Base-by-base conservation (phyloP, 2,888 invertebrate species). In the Incurvaria masculella region DNA sequence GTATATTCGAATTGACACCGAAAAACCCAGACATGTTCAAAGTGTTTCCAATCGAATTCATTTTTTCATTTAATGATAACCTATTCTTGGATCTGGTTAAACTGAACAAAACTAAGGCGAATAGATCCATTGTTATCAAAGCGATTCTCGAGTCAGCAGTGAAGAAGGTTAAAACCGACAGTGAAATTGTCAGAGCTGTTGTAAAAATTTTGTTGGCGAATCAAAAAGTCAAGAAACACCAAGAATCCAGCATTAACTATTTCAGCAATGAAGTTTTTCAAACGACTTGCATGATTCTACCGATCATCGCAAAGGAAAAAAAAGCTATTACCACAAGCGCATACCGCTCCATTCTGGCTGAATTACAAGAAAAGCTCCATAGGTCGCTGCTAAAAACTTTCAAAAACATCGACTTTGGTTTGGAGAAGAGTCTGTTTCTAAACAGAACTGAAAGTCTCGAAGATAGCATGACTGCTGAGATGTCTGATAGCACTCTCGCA, bases 21-120 rank as follows among this genome's bases (percentile, higher is more conserved):
- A 71, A 73, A 54, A 59, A 65, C 11, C 79, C 78, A 1, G 75
- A 79, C 59, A 52, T 79, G 17, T 76, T 68, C 51, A 68, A 72
- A 59, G 53, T 79, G 50, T 74, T 78, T 39, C 60, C 72, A 1
- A 63, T 69, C 0, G 58, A 69, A 16, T 62, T 56, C 10, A 63
- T 79, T 49, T 78, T 79, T 53, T 63, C 66, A 17, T 72, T 71
- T 27, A 55, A 69, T 50, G 63, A 71, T 19, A 60, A 58, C 43
- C 55, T 51, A 4, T 33, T 76, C 21, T 50, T 75, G 2, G 61
- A 74, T 45, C 56, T 75, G 41, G 53, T 76, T 1, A 71, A 65
- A 26, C 58, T 76, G n/a, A 68, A 64, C 33, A 33, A n/a, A 46
- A 63, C 67, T 2, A 75, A 69, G 60, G 65, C 64, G 2, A 74